A percentile compares a stretch with the other conserved stretches of the same genome.
phyloP scores from a whole-genome alignment of 2,797 vertebrate genomes.

The Vireo griseus region DNA sequence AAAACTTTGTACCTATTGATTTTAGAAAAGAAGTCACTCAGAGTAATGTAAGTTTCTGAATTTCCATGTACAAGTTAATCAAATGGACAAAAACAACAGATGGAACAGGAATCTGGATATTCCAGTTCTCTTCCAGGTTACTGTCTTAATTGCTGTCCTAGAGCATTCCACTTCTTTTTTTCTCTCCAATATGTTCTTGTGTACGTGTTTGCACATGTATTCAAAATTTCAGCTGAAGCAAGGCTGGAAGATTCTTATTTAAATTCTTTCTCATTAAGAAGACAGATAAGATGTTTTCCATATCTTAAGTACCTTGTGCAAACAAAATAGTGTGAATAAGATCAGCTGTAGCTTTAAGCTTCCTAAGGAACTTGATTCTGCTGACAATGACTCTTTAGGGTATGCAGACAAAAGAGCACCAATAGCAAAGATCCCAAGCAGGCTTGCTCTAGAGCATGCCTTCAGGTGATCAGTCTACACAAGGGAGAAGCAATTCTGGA shows the following conservation, averaged over 20 bases:
- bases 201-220: background rate
- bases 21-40: conserved; percentile 24
- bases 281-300: background rate
- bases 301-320: background rate
- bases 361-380: background rate
- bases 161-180: background rate
- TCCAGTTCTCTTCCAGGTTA: conserved; percentile 12
- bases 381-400: background rate
- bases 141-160: conserved; percentile 11
- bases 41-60: background rate
- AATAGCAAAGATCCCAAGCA: background rate
- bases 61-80: background rate
- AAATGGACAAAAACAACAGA: conserved; percentile 34
- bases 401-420: background rate
- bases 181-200: background rate
- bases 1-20: background rate
- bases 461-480: background rate
- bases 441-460: background rate
- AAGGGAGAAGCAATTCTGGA: background rate
- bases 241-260: background rate
- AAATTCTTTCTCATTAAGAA: background rate
- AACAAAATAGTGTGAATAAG: background rate
- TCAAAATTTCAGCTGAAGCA: background rate
- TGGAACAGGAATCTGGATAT: conserved; percentile 7
- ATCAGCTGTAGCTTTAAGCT: background rate